Percentiles rank a stretch among this genome's conserved stretches.
phyloP scores from a whole-genome alignment of 2,113 vertebrate species.

The Alligator sinensis region DNA sequence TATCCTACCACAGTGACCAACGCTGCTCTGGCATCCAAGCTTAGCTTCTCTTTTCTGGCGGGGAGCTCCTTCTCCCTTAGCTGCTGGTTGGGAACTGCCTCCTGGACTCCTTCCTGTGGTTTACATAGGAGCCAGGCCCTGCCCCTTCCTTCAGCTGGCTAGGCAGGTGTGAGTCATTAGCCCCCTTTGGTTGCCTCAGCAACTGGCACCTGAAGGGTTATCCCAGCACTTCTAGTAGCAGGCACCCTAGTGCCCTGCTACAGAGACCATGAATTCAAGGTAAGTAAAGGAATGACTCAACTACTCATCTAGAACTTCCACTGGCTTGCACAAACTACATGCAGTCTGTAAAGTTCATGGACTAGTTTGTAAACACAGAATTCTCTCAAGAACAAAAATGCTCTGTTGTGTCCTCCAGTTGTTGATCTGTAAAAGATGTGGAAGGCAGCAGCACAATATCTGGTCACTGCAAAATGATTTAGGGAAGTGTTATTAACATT shows the following conservation, averaged over 20 bases:
- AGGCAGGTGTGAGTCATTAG: no score
- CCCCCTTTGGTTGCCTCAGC: no score
- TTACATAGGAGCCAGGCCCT: background rate
- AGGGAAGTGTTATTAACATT: background rate
- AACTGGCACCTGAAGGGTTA: no score
- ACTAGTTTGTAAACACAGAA: background rate
- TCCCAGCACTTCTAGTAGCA: no score
- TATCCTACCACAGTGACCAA: no score
- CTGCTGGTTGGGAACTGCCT: no score
- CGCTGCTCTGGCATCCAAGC: no score
- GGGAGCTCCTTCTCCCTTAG: no score
- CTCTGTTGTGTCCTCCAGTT: background rate
- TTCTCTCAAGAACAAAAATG: background rate
- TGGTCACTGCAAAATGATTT: accelerated
- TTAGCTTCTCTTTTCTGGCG: no score
- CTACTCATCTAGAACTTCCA: background rate
- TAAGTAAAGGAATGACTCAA: background rate
- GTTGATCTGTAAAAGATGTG: background rate
- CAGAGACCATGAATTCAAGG: background rate
- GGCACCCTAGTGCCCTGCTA: no score
- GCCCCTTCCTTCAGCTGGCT: no score
- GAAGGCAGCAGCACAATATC: background rate
- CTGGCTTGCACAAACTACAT: background rate
- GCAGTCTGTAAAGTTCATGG: background rate
- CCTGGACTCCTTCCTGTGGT: no score